These are phyloP conservation scores for Cotesia chilonis DNA, from an alignment of 1,140 invertebrate genomes.

Conservation along the genomic window DNA sequence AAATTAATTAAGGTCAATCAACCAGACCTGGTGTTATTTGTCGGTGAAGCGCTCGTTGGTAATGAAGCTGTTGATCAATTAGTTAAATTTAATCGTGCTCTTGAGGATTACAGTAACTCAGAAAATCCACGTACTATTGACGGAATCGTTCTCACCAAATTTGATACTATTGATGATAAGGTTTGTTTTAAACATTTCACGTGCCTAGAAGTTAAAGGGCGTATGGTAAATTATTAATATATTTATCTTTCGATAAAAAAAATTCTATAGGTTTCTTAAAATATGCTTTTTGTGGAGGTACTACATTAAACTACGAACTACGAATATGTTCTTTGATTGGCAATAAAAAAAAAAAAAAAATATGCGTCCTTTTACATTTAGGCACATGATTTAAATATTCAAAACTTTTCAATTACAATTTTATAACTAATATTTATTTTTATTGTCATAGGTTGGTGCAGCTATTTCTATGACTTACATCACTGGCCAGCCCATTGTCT, in stretches of 20 bases:
- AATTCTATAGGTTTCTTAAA: too few relatives aligned
- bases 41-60: slow-evolving; percentile 98
- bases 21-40: slow-evolving; percentile 97
- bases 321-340: too few relatives aligned
- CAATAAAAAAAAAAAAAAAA: too few relatives aligned
- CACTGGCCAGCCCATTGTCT: slow-evolving; percentile 99
- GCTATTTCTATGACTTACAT: slow-evolving; percentile 99
- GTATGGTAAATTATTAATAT: too few relatives aligned
- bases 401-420: not conserved
- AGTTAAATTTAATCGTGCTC: slow-evolving; percentile 97
- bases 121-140: slow-evolving; percentile 93
- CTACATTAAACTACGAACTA: too few relatives aligned
- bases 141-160: slow-evolving; percentile 97
- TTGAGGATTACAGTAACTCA: slow-evolving; percentile 87
- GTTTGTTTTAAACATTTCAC: slow-evolving; percentile 61
- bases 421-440: slow-evolving; percentile 23
- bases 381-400: too few relatives aligned
- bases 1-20: slow-evolving; percentile 91
- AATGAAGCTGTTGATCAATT: slow-evolving; percentile 99
- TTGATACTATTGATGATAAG: slow-evolving; percentile 99
- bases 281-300: too few relatives aligned
- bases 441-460: slow-evolving; percentile 85
- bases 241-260: too few relatives aligned
- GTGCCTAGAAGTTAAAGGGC: too few relatives aligned
- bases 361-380: too few relatives aligned